These are phyloP conservation scores for Ormyrus pomaceus DNA, from an alignment of 2,888 invertebrate species.

Conservation along the genomic window DNA sequence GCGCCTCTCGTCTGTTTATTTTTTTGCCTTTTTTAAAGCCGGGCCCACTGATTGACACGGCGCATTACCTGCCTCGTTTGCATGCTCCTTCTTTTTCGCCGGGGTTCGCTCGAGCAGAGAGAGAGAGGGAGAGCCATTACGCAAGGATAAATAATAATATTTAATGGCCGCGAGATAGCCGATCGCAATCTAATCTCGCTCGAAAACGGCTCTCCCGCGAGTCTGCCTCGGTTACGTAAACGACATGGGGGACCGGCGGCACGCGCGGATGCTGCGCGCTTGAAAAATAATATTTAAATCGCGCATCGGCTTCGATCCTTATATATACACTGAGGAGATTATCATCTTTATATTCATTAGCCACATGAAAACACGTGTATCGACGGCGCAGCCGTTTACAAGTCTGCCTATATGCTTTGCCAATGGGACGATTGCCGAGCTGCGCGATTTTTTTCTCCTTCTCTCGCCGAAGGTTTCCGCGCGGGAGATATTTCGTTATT, in stretches of 20 bases:
- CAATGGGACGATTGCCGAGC: constrained; percentile 9
- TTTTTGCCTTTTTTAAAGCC: constrained; percentile 21
- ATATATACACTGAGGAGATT: constrained; percentile 11
- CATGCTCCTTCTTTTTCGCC: constrained; percentile 11
- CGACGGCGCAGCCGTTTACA: neutral
- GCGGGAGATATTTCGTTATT: neutral
- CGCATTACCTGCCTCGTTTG: constrained; percentile 23
- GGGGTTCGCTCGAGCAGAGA: neutral
- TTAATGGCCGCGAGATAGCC: constrained; percentile 27
- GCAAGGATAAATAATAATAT: constrained; percentile 48
- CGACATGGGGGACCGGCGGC: neutral
- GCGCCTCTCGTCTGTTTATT: constrained; percentile 37
- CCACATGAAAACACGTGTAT: constrained; percentile 48
- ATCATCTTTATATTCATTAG: constrained; percentile 44
- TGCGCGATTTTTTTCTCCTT: constrained; percentile 9
- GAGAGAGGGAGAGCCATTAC: constrained; percentile 5
- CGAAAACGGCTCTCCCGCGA: neutral
- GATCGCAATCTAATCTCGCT: constrained; percentile 48
- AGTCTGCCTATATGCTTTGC: neutral
- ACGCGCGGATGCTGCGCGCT: constrained; percentile 19
- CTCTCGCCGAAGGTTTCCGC: neutral
- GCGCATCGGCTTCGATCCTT: constrained; percentile 25
- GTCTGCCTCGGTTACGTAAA: constrained; percentile 16
- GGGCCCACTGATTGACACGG: constrained; percentile 47
- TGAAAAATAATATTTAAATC: constrained; percentile 34